These are phyloP conservation scores for Leuctra nigra DNA, from an alignment of 2,888 invertebrate genomes.

Conservation along the genomic window DNA sequence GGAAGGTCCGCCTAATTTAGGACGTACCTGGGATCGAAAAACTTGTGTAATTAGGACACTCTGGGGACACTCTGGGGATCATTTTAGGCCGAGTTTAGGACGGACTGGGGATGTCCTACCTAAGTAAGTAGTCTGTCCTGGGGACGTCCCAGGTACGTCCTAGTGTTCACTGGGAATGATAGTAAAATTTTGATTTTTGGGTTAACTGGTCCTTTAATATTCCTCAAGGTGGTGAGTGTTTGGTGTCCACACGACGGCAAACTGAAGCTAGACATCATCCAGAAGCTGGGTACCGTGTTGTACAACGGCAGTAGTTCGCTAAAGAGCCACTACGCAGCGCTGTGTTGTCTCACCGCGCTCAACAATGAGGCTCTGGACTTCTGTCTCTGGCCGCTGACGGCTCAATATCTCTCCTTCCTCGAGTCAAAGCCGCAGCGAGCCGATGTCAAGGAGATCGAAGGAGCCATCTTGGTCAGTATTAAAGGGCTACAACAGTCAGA, in stretches of 20 bases:
- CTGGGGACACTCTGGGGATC: no score
- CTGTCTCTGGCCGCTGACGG: conserved; percentile 27
- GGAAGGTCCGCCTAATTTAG: no score
- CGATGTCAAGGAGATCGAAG: conserved; percentile 19
- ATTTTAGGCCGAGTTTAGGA: no score
- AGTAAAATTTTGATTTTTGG: no score
- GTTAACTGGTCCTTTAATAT: no score
- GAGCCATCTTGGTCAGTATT: conserved; percentile 19
- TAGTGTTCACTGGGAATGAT: no score
- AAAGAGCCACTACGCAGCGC: conserved; percentile 24
- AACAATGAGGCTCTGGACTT: conserved; percentile 24
- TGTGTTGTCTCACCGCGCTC: conserved; percentile 19
- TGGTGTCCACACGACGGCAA: conserved; percentile 21
- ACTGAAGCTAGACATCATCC: conserved; percentile 21
- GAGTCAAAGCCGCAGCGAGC: neutral
- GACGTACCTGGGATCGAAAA: no score
- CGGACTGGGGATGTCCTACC: no score
- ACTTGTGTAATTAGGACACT: no score
- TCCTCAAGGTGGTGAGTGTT: conserved; percentile 19
- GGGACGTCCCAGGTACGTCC: no score
- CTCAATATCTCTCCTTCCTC: conserved; percentile 18
- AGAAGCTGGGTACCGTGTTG: conserved; percentile 24
- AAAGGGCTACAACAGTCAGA: no score
- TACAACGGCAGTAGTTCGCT: conserved; percentile 22
- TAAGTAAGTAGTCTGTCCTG: no score